A percentile compares a stretch with the other conserved stretches of the same genome.
Evolutionary conservation across 2,797 vertebrate genomes (phyloP).

Genomic region (Gymnopithys bicolor): DNA sequence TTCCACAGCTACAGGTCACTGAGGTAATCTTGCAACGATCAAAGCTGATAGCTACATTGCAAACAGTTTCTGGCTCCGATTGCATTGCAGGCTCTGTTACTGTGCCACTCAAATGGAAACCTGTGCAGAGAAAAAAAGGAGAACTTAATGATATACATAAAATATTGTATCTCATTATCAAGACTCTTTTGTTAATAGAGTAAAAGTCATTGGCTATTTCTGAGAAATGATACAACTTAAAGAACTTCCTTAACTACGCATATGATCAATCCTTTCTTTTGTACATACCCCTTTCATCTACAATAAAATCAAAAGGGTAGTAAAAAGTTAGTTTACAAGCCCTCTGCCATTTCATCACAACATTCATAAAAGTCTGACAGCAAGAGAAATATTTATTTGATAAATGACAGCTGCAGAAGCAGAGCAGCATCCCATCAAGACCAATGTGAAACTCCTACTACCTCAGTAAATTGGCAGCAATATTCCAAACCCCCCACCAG

Average conservation of each 20-base stretch:
- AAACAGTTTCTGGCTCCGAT: constrained; percentile 92
- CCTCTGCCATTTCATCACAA: not conserved
- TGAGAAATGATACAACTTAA: not conserved
- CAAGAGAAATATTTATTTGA: not conserved
- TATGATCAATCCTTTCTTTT: not conserved
- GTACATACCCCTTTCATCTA: not conserved
- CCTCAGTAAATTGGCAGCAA: not conserved
- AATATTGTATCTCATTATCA: not conserved
- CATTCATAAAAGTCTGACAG: not conserved
- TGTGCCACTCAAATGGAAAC: constrained; percentile 97
- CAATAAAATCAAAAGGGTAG: not conserved
- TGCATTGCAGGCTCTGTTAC: constrained; percentile 94
- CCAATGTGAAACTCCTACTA: not conserved
- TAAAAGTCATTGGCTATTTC: not conserved
- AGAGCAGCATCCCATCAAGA: not conserved
- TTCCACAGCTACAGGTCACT: constrained; percentile 97
- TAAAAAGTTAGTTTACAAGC: not conserved
- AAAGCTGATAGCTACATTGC: constrained; percentile 98
- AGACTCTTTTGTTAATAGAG: not conserved
- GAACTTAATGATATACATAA: not conserved
- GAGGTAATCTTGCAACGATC: constrained; percentile 99
- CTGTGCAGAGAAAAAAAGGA: constrained; percentile 69
- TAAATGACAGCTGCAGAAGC: not conserved
- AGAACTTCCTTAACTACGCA: not conserved
- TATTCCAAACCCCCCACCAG: not conserved